phyloP scores from a whole-genome alignment of 2,888 invertebrate species.

The Epistrophe eligans region DNA sequence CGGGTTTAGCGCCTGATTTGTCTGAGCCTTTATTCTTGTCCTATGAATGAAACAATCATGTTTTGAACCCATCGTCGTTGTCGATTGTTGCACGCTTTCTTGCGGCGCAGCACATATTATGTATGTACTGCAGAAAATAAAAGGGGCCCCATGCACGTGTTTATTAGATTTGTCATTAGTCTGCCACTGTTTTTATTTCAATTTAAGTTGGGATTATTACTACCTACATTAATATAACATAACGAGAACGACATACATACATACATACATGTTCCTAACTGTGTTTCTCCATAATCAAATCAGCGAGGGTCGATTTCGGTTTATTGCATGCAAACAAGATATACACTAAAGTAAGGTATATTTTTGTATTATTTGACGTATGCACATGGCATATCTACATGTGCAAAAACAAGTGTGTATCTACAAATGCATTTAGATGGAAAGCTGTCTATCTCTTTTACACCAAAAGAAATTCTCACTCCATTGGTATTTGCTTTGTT shows the following conservation, averaged over 20 bases:
- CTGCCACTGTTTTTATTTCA: slow-evolving; percentile 11
- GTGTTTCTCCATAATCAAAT: slow-evolving; percentile 64
- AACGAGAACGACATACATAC: slow-evolving; percentile 26
- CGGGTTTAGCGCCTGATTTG: no score
- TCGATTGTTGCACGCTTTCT: no score
- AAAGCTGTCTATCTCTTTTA: slow-evolving; percentile 41
- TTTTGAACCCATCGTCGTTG: no score
- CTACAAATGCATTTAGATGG: not conserved
- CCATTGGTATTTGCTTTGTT: slow-evolving; percentile 41
- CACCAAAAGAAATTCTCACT: slow-evolving; percentile 36
- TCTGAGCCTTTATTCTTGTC: no score
- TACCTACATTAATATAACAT: slow-evolving; percentile 53
- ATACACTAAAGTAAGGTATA: not conserved
- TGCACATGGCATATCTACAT: slow-evolving; percentile 65
- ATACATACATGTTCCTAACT: slow-evolving; percentile 15
- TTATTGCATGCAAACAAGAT: not conserved
- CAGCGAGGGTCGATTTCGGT: slow-evolving; percentile 32
- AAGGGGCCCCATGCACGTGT: not conserved
- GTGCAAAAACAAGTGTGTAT: slow-evolving; percentile 54
- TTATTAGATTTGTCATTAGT: not conserved
- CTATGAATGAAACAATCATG: no score
- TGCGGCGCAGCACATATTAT: no score
- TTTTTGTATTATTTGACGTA: slow-evolving; percentile 32
- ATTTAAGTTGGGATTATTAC: slow-evolving; percentile 47
- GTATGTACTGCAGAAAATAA: no score